A percentile compares a stretch with the other conserved stretches of the same genome.
Evolutionary conservation across 2,797 vertebrate species (phyloP).

Genomic region (Esox lucius): DNA sequence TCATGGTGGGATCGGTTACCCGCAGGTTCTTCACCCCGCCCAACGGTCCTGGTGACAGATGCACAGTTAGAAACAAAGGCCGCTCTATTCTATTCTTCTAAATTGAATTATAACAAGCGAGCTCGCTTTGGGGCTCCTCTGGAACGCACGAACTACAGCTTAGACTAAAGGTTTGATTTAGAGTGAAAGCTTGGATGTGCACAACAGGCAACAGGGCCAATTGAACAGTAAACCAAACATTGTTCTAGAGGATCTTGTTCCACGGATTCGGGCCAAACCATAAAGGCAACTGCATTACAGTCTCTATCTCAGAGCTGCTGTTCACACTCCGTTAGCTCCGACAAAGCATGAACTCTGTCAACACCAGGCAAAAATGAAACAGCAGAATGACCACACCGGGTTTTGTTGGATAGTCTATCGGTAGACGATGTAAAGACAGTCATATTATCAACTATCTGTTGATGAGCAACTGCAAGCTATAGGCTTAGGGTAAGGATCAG

Average conservation of each 20-base stretch:
- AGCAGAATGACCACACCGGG: too few relatives aligned
- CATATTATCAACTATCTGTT: too few relatives aligned
- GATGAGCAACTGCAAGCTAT: too few relatives aligned
- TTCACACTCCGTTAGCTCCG: constrained; percentile 37
- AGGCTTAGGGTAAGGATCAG: too few relatives aligned
- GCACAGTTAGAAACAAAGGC: neutral
- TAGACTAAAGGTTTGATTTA: neutral
- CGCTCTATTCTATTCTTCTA: too few relatives aligned
- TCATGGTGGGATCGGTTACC: constrained; percentile 91
- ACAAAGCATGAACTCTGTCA: constrained; percentile 32
- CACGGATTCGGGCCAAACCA: constrained; percentile 22
- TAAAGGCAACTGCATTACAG: constrained; percentile 11
- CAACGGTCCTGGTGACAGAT: constrained; percentile 76
- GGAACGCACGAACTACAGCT: neutral
- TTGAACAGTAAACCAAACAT: constrained; percentile 32
- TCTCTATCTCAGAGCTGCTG: constrained; percentile 19
- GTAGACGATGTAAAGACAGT: too few relatives aligned
- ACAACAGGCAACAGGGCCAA: constrained; percentile 7
- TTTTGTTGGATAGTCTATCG: too few relatives aligned
- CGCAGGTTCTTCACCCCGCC: constrained; percentile 87
- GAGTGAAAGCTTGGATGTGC: constrained; percentile 14
- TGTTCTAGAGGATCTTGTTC: constrained; percentile 14
- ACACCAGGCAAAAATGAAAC: neutral
- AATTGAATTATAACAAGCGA: too few relatives aligned
- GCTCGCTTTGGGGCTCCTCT: too few relatives aligned